Base-by-base conservation (phyloP, 2,888 invertebrate species). In the Leptopilina syphax region DNA sequence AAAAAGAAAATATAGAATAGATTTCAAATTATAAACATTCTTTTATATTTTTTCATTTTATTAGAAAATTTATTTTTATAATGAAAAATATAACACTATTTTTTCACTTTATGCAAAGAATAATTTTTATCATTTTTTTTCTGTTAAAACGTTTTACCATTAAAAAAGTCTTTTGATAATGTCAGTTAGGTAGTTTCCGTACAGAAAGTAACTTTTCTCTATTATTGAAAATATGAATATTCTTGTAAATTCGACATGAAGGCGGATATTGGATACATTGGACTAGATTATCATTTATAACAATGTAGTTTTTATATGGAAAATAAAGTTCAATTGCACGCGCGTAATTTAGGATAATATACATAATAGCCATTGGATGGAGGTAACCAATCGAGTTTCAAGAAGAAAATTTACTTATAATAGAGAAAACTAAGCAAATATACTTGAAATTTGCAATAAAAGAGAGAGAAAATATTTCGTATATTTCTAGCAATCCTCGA, bases 321-420 rank as follows among this genome's bases (percentile, higher is more conserved):
- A 27, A 60, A 18, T 60, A 60, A 60, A 18, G n/a, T n/a, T 54
- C 54, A 73, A 73, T 54, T 73, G 27, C 73, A 57, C 34, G 34
- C n/a, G 54, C 57, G n/a, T 54, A 57, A 73, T 73, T 50, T 8
- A 57, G 54, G 34, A 73, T 34, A 73, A 73, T 54, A 27, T 27
- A 27, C 10, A 34, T 34, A 34, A 57, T 54, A n/a, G 34, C 60
- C 60, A 60, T 60, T 60, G 60, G 18, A 8, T 60, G 73, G 57
- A 73, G 73, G 73, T 73, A 57, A 73, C 73, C 73, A 73, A 73
- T 73, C 73, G 73, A 73, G 9, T 73, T 73, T 70, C 54, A n/a
- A 13, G n/a, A 12, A 27, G 27, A 34, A 12, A 27, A 34, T 34
- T 65, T 65, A 27, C 65, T 65, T 10, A 65, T 9, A n/a, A 4